These are phyloP conservation scores for Thunnus thynnus DNA, from an alignment of 2,113 vertebrate species.

Conservation along the genomic window DNA sequence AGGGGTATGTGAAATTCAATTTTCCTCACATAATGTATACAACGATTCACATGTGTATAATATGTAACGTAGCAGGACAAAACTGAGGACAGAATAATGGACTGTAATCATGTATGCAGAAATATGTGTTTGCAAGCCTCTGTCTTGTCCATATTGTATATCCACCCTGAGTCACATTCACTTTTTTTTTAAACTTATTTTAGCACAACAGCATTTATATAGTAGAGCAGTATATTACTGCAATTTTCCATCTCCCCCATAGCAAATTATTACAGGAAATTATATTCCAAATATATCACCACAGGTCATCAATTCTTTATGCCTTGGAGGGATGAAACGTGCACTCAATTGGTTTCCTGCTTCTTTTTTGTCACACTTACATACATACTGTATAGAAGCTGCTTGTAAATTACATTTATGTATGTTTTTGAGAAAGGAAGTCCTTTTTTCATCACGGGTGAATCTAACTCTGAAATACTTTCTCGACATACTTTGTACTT, in stretches of 20 bases:
- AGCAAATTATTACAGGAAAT: slow-evolving; percentile 78
- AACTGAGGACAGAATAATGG: neutral
- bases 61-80: neutral
- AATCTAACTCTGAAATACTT: neutral
- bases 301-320: slow-evolving; percentile 77
- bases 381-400: slow-evolving; percentile 12
- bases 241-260: slow-evolving; percentile 23
- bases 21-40: slow-evolving; percentile 24
- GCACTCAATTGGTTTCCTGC: slow-evolving; percentile 55
- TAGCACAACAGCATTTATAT: slow-evolving; percentile 56
- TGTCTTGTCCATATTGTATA: neutral
- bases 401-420: slow-evolving; percentile 27
- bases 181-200: slow-evolving; percentile 40
- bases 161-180: slow-evolving; percentile 3
- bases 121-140: slow-evolving; percentile 19
- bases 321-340: slow-evolving; percentile 61
- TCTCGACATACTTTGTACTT: neutral
- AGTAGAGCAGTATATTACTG: slow-evolving; percentile 11
- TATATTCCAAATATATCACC: slow-evolving; percentile 79
- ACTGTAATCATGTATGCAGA: slow-evolving; percentile 16
- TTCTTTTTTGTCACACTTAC: slow-evolving; percentile 46
- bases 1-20: slow-evolving; percentile 24
- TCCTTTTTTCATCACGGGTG: neutral
- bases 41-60: neutral
- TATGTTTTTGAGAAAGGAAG: neutral